Percentiles rank a stretch among this genome's conserved stretches.
Evolutionary conservation across 1,140 invertebrate genomes (phyloP).

Genomic region (Magallana angulata): DNA sequence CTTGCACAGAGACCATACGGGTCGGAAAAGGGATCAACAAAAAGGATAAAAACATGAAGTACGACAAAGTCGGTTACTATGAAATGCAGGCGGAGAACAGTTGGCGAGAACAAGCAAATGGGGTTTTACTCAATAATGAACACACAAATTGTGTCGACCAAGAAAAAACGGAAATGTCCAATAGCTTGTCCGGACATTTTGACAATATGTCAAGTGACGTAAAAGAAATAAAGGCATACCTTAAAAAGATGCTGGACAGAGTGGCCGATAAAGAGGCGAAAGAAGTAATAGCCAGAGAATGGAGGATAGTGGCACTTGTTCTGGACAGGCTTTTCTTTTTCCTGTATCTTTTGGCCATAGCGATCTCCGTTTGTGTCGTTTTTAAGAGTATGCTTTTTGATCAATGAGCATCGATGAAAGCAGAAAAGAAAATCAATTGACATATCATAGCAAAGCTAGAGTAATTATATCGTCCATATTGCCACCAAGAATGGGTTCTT

Average conservation of each 20-base stretch:
- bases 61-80: constrained; percentile 68
- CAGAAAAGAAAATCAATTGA: not conserved
- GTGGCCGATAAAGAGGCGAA: constrained; percentile 61
- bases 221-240: constrained; percentile 65
- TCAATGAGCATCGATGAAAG: not conserved
- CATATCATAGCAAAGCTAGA: not conserved
- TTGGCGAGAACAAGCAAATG: constrained; percentile 57
- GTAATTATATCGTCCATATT: too few species aligned
- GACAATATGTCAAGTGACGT: constrained; percentile 65
- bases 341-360: constrained; percentile 74
- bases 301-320: constrained; percentile 78
- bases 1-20: not conserved
- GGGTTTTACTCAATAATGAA: constrained; percentile 24
- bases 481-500: too few species aligned
- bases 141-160: constrained; percentile 47
- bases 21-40: constrained; percentile 39
- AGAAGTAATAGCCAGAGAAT: constrained; percentile 72
- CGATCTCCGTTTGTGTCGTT: constrained; percentile 49
- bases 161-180: constrained; percentile 39
- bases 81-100: constrained; percentile 68
- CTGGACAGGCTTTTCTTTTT: constrained; percentile 79
- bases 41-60: constrained; percentile 65
- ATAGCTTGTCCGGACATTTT: constrained; percentile 23
- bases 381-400: constrained; percentile 49
- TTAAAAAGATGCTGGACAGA: constrained; percentile 65